Evolutionary conservation across 2,113 vertebrate species (phyloP).

Genomic region (Pluvianellus socialis): DNA sequence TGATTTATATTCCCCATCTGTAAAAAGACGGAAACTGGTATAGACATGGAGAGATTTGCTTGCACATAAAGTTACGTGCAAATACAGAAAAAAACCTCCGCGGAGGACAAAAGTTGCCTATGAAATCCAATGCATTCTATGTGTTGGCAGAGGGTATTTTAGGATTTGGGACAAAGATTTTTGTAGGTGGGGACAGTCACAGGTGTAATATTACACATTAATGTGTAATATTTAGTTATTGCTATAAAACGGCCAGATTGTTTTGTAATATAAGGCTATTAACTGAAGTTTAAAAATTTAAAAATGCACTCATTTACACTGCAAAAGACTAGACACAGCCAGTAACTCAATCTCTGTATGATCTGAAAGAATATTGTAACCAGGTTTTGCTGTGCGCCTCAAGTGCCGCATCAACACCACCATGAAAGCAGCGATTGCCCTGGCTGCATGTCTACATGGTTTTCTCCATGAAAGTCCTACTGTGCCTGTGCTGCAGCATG

Average conservation of each 20-base stretch:
- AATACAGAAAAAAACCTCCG: background rate
- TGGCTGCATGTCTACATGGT: background rate
- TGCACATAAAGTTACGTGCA: background rate
- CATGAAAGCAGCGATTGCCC: background rate
- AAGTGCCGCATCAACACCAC: background rate
- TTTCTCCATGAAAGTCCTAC: background rate
- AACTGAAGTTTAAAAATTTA: background rate
- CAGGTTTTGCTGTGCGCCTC: background rate
- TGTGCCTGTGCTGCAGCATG: background rate
- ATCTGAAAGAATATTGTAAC: background rate
- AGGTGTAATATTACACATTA: background rate
- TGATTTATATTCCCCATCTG: constrained; percentile 72
- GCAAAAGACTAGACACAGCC: background rate
- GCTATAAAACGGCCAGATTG: background rate
- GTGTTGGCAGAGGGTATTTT: background rate
- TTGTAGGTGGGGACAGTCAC: background rate
- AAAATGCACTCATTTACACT: background rate
- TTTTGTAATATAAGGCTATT: background rate
- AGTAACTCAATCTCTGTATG: background rate
- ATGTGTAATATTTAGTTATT: background rate
- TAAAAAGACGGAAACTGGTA: constrained; percentile 57
- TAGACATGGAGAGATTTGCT: background rate
- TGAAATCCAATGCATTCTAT: background rate
- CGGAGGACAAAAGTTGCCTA: background rate
- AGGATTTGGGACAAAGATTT: background rate